Evolutionary conservation across 2,888 invertebrate species (phyloP).

Genomic region (Mellilla xanthometata): DNA sequence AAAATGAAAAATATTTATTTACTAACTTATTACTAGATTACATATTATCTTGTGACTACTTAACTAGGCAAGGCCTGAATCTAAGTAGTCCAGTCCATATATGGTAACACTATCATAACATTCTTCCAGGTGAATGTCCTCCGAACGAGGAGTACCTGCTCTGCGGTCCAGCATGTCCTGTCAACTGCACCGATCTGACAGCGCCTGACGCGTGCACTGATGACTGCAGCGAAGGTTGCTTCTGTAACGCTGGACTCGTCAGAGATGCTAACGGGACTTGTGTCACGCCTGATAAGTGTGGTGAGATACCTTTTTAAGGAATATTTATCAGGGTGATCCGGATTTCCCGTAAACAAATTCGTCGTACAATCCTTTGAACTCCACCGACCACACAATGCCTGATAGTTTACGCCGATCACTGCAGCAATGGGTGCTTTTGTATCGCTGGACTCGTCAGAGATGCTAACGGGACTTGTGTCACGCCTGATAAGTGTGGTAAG

Average conservation of each 20-base stretch:
- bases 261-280: slow-evolving; percentile 66
- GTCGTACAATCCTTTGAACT: too few species aligned
- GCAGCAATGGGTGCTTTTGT: slow-evolving; percentile 73
- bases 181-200: slow-evolving; percentile 60
- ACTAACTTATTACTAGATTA: too few species aligned
- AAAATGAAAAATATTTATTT: too few species aligned
- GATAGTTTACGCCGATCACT: slow-evolving; percentile 55
- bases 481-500: slow-evolving; percentile 57
- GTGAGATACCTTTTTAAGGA: too few species aligned
- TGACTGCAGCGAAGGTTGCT: slow-evolving; percentile 69
- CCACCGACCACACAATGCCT: slow-evolving; percentile 53
- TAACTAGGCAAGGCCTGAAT: too few species aligned
- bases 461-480: slow-evolving; percentile 66
- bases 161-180: slow-evolving; percentile 66
- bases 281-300: slow-evolving; percentile 58
- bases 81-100: too few species aligned
- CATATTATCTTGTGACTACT: too few species aligned
- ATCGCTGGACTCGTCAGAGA: slow-evolving; percentile 60
- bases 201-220: slow-evolving; percentile 53
- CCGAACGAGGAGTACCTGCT: slow-evolving; percentile 67
- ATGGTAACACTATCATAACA: too few species aligned
- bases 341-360: too few species aligned
- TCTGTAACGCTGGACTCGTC: slow-evolving; percentile 65
- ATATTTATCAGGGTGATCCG: too few species aligned
- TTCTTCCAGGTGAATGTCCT: slow-evolving; percentile 61